Percentiles rank a stretch among this genome's conserved stretches.
Conservation (phyloP, 2,888 invertebrate species). For the Xanthia togata region DNA sequence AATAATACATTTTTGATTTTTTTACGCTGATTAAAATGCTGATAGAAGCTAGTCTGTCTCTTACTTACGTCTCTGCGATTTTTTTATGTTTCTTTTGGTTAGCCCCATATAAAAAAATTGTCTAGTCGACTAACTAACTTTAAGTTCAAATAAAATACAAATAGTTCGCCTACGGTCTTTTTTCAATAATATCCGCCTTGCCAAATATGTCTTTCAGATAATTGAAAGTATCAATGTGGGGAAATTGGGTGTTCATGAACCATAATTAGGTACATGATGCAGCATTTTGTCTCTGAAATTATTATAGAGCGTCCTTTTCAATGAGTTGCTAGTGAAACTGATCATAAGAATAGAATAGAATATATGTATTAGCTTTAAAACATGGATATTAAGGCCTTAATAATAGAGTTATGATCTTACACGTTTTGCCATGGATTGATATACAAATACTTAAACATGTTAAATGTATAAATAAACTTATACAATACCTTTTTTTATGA, state of each 20-base stretch:
- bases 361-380: too few relatives aligned
- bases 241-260: conserved; percentile 8
- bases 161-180: background rate
- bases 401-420: too few relatives aligned
- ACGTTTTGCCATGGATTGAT: too few relatives aligned
- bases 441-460: too few relatives aligned
- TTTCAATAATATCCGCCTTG: background rate
- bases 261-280: background rate
- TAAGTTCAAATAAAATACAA: conserved; percentile 1
- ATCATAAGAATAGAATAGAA: background rate
- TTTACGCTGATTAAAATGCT: too few relatives aligned
- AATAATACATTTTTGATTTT: too few relatives aligned
- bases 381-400: too few relatives aligned
- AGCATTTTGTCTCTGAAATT: background rate
- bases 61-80: too few relatives aligned
- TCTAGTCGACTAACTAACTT: background rate
- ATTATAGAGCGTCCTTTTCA: too few relatives aligned
- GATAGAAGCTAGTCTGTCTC: too few relatives aligned
- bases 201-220: conserved; percentile 32
- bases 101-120: background rate
- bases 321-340: background rate
- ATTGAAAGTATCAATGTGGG: conserved; percentile 25
- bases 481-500: too few relatives aligned
- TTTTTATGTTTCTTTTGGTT: background rate
- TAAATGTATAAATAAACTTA: too few relatives aligned